Conservation (phyloP, 2,888 invertebrate genomes). For the Hofmannophila pseudospretella region DNA sequence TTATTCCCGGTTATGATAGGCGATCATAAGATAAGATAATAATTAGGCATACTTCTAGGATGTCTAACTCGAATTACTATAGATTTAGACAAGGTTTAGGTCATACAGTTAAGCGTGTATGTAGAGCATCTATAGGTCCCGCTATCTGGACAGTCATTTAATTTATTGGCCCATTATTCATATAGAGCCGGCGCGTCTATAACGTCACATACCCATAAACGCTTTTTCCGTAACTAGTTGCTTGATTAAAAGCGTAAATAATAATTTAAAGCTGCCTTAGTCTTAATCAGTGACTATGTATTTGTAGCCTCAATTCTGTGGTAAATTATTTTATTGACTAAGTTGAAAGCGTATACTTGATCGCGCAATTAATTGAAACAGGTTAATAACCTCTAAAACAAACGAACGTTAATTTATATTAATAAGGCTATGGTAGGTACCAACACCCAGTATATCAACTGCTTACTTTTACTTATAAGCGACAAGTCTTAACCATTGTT, state of each 20-base stretch:
- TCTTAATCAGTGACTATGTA: slow-evolving; percentile 39
- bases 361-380: neutral
- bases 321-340: slow-evolving; percentile 7
- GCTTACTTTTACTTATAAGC: no score
- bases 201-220: slow-evolving; percentile 37
- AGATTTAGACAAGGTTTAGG: no score
- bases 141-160: slow-evolving; percentile 44
- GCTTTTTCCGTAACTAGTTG: slow-evolving; percentile 26
- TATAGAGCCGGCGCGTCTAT: slow-evolving; percentile 25
- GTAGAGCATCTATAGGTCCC: neutral
- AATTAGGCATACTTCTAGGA: no score
- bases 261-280: slow-evolving; percentile 37
- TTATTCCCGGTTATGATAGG: no score
- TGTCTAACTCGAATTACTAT: no score
- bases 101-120: no score
- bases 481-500: no score
- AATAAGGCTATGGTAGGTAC: no score
- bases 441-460: no score
- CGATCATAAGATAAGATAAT: no score
- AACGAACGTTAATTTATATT: no score
- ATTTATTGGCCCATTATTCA: slow-evolving; percentile 50
- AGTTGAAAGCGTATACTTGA: slow-evolving; percentile 1
- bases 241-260: no score
- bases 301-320: slow-evolving; percentile 27
- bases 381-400: slow-evolving; percentile 5